Base-by-base conservation (phyloP, 2,888 invertebrate genomes). In the Himalopsyche tibetana region DNA sequence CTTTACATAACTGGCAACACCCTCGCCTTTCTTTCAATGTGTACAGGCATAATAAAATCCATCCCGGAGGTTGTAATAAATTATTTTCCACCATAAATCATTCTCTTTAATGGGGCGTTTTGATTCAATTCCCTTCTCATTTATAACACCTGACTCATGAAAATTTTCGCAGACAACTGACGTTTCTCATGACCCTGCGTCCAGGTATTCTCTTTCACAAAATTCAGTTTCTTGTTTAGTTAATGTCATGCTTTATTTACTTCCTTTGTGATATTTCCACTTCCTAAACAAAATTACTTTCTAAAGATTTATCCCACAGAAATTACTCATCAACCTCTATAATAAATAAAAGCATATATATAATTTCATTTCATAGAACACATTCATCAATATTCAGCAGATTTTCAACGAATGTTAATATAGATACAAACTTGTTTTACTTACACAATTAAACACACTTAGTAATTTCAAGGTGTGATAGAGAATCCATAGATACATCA, bases 1-100 rank as follows among this genome's bases (percentile, higher is more conserved):
- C 38, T 74, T 38, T 74, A 15, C 74, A 38, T 28, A 15, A 12
- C 15, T 9, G 36, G 74, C 74, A 74, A 15, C 74, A 74, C 80
- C 42, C 51, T 80, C n/a, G 80, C 80, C n/a, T 80, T 80, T 80
- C 51, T 80, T 80, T 80, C 51, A 80, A 80, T 80, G 80, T 80
- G 80, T 80, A 51, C 74, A 74, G 74, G 74, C 85, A 82, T 82
- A 85, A 82, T 82, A 82, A 85, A 82, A 82, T 82, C 82, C n/a
- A 80, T 80, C 84, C 80, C n/a, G 69, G 80, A 79, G 82, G 80
- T 85, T 45, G 80, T 87, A 84, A 87, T 88, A 87, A 88, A 88
- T 88, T 87, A 88, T 84, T 88, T 88, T 81, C 63, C 84, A 87
- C 83, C 88, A 88, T 88, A 88, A 88, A 88, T 88, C 88, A 88